Conservation (phyloP, 2,888 invertebrate genomes). For the Dione vanillae region DNA sequence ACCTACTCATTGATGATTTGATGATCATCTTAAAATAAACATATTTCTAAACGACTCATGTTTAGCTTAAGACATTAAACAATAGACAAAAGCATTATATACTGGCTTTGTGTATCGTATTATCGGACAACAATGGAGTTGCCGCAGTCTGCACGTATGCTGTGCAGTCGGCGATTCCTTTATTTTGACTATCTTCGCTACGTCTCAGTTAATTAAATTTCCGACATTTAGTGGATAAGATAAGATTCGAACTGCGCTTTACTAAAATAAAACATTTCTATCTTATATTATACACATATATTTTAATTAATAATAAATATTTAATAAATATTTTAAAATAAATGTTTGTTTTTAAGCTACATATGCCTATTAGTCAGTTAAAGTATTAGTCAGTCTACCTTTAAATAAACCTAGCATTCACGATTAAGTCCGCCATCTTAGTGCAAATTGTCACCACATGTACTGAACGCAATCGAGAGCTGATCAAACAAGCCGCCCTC, state of each 20-base stretch:
- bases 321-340: no score
- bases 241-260: background rate
- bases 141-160: constrained; percentile 48
- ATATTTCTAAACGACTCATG: constrained; percentile 45
- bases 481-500: constrained; percentile 71
- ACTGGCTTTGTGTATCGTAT: constrained; percentile 72
- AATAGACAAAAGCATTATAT: constrained; percentile 65
- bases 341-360: background rate
- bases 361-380: background rate
- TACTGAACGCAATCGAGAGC: constrained; percentile 62
- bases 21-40: constrained; percentile 28
- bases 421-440: constrained; percentile 46
- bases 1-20: background rate
- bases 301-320: background rate
- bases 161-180: constrained; percentile 48
- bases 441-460: constrained; percentile 48
- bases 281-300: background rate
- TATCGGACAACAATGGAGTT: constrained; percentile 65
- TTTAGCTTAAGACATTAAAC: constrained; percentile 71
- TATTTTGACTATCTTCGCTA: constrained; percentile 45
- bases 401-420: constrained; percentile 21
- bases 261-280: background rate
- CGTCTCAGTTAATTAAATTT: constrained; percentile 25
- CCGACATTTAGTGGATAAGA: background rate
- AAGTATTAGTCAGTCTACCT: constrained; percentile 6